phyloP scores from a whole-genome alignment of 2,888 invertebrate species.

The Spodoptera picta region DNA sequence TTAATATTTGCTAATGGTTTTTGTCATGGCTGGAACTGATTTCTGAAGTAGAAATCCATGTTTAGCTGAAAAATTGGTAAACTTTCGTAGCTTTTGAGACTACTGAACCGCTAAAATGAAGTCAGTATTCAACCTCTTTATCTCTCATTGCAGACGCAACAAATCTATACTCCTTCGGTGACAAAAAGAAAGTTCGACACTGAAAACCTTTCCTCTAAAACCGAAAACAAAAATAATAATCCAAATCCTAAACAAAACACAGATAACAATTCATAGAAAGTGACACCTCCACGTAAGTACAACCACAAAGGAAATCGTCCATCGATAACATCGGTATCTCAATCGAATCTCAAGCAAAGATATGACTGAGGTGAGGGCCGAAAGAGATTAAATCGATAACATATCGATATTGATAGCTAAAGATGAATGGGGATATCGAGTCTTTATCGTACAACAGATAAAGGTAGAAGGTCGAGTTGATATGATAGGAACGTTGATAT shows the following conservation, averaged over 20 bases:
- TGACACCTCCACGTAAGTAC: constrained; percentile 16
- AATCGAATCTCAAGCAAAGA: constrained; percentile 35
- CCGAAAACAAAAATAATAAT: neutral
- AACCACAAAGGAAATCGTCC: constrained; percentile 28
- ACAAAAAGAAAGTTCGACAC: too few relatives aligned
- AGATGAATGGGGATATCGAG: constrained; percentile 46
- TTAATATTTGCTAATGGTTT: constrained; percentile 51
- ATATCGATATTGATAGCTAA: constrained; percentile 37
- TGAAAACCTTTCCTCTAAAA: too few relatives aligned
- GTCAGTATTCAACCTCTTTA: too few relatives aligned
- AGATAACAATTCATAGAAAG: constrained; percentile 2
- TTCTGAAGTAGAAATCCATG: constrained; percentile 2
- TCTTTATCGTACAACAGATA: constrained; percentile 30
- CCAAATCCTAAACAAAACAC: neutral
- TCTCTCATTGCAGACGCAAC: too few relatives aligned
- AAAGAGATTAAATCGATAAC: constrained; percentile 41
- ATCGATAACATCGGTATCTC: constrained; percentile 22
- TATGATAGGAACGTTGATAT: neutral
- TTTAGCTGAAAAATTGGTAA: neutral
- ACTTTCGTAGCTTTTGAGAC: too few relatives aligned
- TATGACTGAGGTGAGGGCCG: constrained; percentile 34
- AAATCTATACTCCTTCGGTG: too few relatives aligned
- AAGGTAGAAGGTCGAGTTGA: constrained; percentile 30
- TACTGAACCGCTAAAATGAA: too few relatives aligned
- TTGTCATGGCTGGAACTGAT: constrained; percentile 2